A percentile compares a stretch with the other conserved stretches of the same genome.
Conservation (phyloP, 2,797 vertebrate species). For the Eupleurogrammus muticus region DNA sequence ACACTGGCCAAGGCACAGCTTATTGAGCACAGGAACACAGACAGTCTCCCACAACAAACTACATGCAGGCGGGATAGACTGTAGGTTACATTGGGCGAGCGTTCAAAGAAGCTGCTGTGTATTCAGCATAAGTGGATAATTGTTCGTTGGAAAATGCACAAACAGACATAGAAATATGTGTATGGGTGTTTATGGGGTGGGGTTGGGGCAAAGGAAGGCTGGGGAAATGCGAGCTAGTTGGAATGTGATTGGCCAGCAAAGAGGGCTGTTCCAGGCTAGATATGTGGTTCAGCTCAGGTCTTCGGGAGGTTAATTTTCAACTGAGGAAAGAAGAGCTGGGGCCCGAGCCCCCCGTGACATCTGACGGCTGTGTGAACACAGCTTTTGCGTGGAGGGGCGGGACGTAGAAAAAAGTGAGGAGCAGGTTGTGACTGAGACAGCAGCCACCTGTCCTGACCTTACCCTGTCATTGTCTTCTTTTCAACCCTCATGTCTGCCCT, state of each 20-base stretch:
- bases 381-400: constrained; percentile 8
- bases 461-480: constrained; percentile 21
- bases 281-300: constrained; percentile 66
- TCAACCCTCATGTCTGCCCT: constrained; percentile 7
- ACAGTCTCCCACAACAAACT: constrained; percentile 43
- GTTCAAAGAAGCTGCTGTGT: constrained; percentile 58
- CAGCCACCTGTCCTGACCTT: constrained; percentile 30
- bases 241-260: constrained; percentile 63
- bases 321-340: constrained; percentile 46
- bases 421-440: constrained; percentile 28
- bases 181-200: constrained; percentile 30
- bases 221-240: constrained; percentile 37
- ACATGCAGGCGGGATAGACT: constrained; percentile 34
- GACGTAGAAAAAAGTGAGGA: constrained; percentile 2
- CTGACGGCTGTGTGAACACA: constrained; percentile 10
- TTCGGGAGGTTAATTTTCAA: constrained; percentile 72
- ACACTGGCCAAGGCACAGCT: constrained; percentile 54
- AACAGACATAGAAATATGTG: constrained; percentile 53
- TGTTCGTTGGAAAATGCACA: constrained; percentile 62
- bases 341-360: constrained; percentile 29
- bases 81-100: constrained; percentile 38
- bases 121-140: constrained; percentile 57
- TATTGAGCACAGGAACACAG: constrained; percentile 52
- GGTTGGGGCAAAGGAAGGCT: constrained; percentile 17
- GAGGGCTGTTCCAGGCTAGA: constrained; percentile 65